Base-by-base conservation (phyloP, 2,113 vertebrate species). In the Herpailurus yagouaroundi region DNA sequence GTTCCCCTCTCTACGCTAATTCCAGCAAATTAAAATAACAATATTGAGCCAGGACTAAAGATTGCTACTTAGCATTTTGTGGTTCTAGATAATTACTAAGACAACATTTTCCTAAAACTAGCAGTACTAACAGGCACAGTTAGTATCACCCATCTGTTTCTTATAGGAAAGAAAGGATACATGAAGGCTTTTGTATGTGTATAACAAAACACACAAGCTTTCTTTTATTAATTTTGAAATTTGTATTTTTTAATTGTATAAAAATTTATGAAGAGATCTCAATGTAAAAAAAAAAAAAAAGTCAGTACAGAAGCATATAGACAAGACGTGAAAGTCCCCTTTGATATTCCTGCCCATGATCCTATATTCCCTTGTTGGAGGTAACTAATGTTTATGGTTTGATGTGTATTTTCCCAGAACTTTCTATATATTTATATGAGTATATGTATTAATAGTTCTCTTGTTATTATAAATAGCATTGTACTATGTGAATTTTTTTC, bases 21-120 rank as follows among this genome's bases (percentile, higher is more conserved):
- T 80, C 77, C 25, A 94, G 91, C 80, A 92, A 97, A 97, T 83
- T 97, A 84, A 89, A 97, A 89, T 94, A 92, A 76, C 73, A 94
- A 33, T 89, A 87, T 27, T 96, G 77, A 95, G 36, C 93, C 97
- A 96, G 50, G 36, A 93, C n/a, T 76, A 21, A 82, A 95, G 89
- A 84, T 95, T 94, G 77, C 66, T 60, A 93, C 73, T 92, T 97
- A 95, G 79, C 83, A 84, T 91, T 97, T 96, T 97, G 87, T 96
- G 79, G 80, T 95, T 97, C 73, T 79, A 94, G 48, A 64, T 93
- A 96, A 95, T 96, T 94, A 89, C 60, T 82, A 79, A 97, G 87
- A 83, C 89, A 76, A 93, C 45, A 60, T 88, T 97, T 95, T 94
- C 10, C 52, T 91, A 66, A 93, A 96, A 84, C 69, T 95, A 94